Evolutionary conservation across 2,888 invertebrate genomes (phyloP).

Genomic region (Deilephila elpenor): DNA sequence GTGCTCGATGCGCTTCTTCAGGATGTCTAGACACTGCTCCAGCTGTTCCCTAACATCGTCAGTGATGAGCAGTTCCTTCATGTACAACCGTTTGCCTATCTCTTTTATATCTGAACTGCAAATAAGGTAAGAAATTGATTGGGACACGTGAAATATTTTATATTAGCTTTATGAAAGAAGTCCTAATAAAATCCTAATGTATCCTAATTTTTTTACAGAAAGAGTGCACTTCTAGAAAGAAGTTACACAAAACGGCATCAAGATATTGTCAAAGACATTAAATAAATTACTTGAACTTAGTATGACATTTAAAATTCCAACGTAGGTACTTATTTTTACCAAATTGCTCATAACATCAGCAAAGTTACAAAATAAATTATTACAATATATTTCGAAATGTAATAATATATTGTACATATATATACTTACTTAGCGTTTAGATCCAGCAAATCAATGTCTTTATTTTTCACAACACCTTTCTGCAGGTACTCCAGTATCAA

Average conservation of each 20-base stretch:
- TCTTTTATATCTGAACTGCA: slow-evolving; percentile 83
- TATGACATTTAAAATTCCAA: too few relatives aligned
- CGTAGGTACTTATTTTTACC: too few relatives aligned
- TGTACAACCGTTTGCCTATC: slow-evolving; percentile 78
- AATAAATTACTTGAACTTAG: too few relatives aligned
- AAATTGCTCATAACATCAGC: too few relatives aligned
- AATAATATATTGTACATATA: background rate
- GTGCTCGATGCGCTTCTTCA: slow-evolving; percentile 87
- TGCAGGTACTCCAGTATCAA: slow-evolving; percentile 86
- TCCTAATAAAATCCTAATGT: too few relatives aligned
- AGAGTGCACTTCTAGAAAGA: too few relatives aligned
- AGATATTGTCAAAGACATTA: too few relatives aligned
- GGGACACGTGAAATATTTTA: too few relatives aligned
- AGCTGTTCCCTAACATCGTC: slow-evolving; percentile 84
- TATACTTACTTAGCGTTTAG: slow-evolving; percentile 84
- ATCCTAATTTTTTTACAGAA: too few relatives aligned
- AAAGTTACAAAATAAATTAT: background rate
- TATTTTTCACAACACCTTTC: slow-evolving; percentile 83
- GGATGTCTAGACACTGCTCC: slow-evolving; percentile 84
- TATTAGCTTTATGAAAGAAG: too few relatives aligned
- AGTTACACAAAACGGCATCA: too few relatives aligned
- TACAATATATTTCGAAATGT: too few relatives aligned
- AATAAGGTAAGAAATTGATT: background rate
- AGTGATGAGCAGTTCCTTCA: slow-evolving; percentile 83
- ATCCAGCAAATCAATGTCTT: slow-evolving; percentile 87